These are phyloP conservation scores for Drosophila anceps DNA, from an alignment of 2,888 invertebrate genomes.

Conservation along the genomic window DNA sequence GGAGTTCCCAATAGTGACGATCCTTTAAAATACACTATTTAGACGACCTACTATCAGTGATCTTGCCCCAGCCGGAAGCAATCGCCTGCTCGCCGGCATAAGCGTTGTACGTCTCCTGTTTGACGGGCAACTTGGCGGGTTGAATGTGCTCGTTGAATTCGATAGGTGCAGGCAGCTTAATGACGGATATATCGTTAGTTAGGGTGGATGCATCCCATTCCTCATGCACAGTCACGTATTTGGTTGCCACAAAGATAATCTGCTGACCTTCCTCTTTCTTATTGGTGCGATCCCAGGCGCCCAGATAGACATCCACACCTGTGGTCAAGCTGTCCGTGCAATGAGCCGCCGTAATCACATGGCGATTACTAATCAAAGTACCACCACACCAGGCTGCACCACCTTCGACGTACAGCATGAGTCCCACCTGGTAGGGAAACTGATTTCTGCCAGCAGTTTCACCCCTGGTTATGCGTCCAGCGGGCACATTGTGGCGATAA, in stretches of 20 bases:
- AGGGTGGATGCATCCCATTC: slow-evolving; percentile 78
- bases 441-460: slow-evolving; percentile 69
- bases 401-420: slow-evolving; percentile 57
- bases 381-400: slow-evolving; percentile 82
- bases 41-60: slow-evolving; percentile 67
- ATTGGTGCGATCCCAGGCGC: slow-evolving; percentile 73
- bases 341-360: slow-evolving; percentile 83
- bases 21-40: not conserved
- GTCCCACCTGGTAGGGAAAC: slow-evolving; percentile 82
- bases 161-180: slow-evolving; percentile 83
- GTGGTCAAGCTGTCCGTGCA: slow-evolving; percentile 71
- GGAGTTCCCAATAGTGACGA: not conserved
- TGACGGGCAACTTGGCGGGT: slow-evolving; percentile 70
- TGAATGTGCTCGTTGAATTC: slow-evolving; percentile 75
- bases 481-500: slow-evolving; percentile 22
- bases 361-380: slow-evolving; percentile 77
- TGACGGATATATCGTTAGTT: slow-evolving; percentile 85
- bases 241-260: slow-evolving; percentile 61
- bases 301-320: slow-evolving; percentile 78
- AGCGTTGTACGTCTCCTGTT: slow-evolving; percentile 36
- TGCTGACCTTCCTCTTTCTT: slow-evolving; percentile 67
- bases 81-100: slow-evolving; percentile 66
- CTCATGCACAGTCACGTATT: slow-evolving; percentile 83
- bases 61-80: slow-evolving; percentile 83
- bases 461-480: slow-evolving; percentile 81